phyloP scores from a whole-genome alignment of 2,888 invertebrate genomes.

The Oligia latruncula region DNA sequence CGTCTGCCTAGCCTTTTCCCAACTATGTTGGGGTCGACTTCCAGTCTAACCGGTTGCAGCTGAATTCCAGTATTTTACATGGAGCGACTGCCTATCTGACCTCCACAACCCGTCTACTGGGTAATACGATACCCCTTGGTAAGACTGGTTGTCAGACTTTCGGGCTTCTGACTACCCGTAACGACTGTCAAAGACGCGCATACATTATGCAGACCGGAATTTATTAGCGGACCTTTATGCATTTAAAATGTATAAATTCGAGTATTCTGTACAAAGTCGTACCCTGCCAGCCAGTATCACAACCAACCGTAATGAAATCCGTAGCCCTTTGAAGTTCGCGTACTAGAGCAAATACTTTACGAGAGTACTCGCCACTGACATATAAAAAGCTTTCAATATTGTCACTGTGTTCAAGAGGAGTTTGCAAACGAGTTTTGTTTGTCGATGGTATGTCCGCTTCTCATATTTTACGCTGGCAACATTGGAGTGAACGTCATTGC shows the following conservation, averaged over 20 bases:
- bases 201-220: constrained; percentile 18
- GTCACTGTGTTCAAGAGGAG: constrained; percentile 47
- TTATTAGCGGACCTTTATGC: constrained; percentile 18
- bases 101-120: no score
- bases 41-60: no score
- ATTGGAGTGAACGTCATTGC: constrained; percentile 21
- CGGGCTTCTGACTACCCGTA: no score
- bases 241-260: constrained; percentile 38
- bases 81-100: no score
- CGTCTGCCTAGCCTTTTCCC: no score
- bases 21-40: no score
- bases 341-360: constrained; percentile 57
- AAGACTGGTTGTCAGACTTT: no score
- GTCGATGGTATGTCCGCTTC: constrained; percentile 38
- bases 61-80: no score
- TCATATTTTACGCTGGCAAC: constrained; percentile 36
- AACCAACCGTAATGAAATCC: constrained; percentile 52
- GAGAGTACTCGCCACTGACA: constrained; percentile 50
- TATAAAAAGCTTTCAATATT: constrained; percentile 60
- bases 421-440: constrained; percentile 55
- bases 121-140: no score
- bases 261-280: constrained; percentile 24
- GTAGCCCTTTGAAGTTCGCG: constrained; percentile 50
- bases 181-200: background rate
- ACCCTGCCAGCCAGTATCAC: constrained; percentile 32